These are phyloP conservation scores for Morpho helenor DNA, from an alignment of 2,888 invertebrate species.

Conservation along the genomic window DNA sequence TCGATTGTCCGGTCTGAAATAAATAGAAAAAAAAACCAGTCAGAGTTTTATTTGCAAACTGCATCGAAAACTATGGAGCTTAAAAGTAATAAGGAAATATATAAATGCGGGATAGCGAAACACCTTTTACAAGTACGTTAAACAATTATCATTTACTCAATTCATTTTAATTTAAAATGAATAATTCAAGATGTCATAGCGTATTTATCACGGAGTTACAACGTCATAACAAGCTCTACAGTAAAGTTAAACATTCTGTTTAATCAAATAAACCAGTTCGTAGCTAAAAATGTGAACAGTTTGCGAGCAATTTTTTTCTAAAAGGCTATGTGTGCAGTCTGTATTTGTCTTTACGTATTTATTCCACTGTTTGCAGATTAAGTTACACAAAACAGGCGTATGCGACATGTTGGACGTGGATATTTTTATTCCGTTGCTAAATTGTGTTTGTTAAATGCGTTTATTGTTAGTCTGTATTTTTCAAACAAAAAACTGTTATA, in stretches of 20 bases:
- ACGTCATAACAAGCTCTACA: background rate
- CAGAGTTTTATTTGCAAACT: too few relatives aligned
- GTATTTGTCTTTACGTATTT: conserved; percentile 19
- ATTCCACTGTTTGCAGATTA: conserved; percentile 24
- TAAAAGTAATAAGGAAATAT: too few relatives aligned
- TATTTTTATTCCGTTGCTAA: background rate
- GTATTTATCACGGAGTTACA: background rate
- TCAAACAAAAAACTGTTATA: too few relatives aligned
- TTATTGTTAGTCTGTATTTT: too few relatives aligned
- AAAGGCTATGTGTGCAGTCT: conserved; percentile 11
- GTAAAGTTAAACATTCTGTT: background rate
- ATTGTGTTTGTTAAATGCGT: background rate
- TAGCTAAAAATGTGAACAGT: conserved; percentile 5
- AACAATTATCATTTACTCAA: too few relatives aligned
- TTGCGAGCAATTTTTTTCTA: conserved; percentile 1
- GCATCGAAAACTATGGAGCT: too few relatives aligned
- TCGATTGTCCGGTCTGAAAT: too few relatives aligned
- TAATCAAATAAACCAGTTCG: conserved; percentile 7
- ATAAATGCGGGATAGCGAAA: too few relatives aligned
- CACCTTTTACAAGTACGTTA: too few relatives aligned
- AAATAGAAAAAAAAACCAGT: too few relatives aligned
- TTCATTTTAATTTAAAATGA: too few relatives aligned
- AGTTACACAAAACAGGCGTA: conserved; percentile 13
- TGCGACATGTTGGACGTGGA: conserved; percentile 6
- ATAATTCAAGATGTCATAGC: too few relatives aligned